Conservation (phyloP, 1,140 invertebrate genomes). For the Adelges cooleyi region DNA sequence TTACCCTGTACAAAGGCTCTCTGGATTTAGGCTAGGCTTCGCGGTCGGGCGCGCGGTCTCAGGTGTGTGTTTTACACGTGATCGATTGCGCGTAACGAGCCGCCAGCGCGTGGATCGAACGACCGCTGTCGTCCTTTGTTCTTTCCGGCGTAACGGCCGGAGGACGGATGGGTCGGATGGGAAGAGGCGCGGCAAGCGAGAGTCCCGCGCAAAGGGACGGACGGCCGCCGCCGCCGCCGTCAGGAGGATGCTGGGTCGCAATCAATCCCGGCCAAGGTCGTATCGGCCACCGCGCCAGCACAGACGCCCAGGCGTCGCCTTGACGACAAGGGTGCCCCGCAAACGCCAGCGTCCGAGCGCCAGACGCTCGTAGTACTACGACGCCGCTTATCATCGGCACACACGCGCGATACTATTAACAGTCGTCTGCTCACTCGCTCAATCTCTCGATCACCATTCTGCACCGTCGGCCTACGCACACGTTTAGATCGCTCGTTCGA, state of each 20-base stretch:
- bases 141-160: not conserved
- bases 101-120: no score
- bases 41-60: not conserved
- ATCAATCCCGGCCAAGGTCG: constrained; percentile 25
- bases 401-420: not conserved
- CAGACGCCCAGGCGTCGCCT: not conserved
- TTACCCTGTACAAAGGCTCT: no score
- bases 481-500: no score
- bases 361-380: constrained; percentile 15
- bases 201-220: not conserved
- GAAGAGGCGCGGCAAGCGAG: no score
- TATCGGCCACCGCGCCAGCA: not conserved
- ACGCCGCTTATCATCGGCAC: not conserved
- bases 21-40: not conserved
- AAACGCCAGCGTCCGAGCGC: constrained; percentile 1
- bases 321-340: no score
- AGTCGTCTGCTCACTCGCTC: no score
- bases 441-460: no score
- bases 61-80: no score
- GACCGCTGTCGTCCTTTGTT: no score
- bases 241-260: not conserved
- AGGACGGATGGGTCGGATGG: not conserved
- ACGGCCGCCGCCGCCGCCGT: not conserved
- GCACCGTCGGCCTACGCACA: not conserved
- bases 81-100: no score